Conservation (phyloP, 2,113 vertebrate genomes). For the Myotis yumanensis region DNA sequence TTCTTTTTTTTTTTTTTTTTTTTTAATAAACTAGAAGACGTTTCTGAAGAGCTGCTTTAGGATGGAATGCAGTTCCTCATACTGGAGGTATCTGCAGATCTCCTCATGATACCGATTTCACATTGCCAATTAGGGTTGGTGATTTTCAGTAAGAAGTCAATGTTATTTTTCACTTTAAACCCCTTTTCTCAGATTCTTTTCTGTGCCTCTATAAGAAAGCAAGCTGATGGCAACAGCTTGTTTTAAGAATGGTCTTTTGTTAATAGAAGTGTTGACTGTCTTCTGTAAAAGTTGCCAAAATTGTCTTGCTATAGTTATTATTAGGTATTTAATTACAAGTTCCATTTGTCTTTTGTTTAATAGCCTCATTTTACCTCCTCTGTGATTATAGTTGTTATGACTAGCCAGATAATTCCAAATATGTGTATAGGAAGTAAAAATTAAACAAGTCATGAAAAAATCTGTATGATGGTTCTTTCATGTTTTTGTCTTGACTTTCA, state of each 20-base stretch:
- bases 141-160: neutral
- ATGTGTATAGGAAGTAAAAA: neutral
- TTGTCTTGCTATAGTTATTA: neutral
- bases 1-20: neutral
- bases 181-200: neutral
- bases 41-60: neutral
- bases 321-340: neutral
- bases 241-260: conserved; percentile 36
- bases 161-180: neutral
- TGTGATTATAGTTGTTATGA: neutral
- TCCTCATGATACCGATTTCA: neutral
- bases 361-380: neutral
- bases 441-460: neutral
- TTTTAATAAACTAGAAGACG: neutral
- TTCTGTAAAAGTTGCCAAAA: conserved; percentile 17
- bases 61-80: neutral
- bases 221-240: neutral
- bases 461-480: neutral
- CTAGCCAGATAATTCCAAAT: neutral
- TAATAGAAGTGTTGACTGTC: neutral
- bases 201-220: neutral
- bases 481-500: neutral
- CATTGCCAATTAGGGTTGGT: neutral
- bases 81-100: neutral
- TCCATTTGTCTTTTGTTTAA: conserved; percentile 5